Evolutionary conservation across 2,888 invertebrate genomes (phyloP).

Genomic region (Galerucella pusilla): DNA sequence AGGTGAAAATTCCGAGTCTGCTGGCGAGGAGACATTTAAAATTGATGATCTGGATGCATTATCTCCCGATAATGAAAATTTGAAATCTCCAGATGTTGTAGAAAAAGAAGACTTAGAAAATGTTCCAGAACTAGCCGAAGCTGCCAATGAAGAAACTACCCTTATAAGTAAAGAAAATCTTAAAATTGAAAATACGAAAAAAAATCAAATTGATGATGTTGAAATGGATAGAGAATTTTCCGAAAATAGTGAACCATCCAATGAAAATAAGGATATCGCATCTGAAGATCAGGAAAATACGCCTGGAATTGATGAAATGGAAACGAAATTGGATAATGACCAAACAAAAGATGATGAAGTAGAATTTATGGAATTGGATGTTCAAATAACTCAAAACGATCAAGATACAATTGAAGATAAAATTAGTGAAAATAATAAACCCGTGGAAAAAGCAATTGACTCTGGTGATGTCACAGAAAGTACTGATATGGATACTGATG

Average conservation of each 20-base stretch:
- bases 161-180: background rate
- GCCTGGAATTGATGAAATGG: constrained; percentile 27
- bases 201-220: background rate
- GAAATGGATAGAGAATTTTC: background rate
- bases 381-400: constrained; percentile 40
- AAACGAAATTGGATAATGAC: constrained; percentile 14
- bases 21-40: background rate
- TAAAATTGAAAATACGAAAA: background rate
- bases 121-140: background rate
- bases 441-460: constrained; percentile 6
- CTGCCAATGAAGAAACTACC: no score
- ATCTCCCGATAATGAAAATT: constrained; percentile 59
- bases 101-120: background rate
- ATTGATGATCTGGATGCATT: constrained; percentile 7
- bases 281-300: constrained; percentile 37
- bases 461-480: background rate
- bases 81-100: constrained; percentile 48
- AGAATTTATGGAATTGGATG: constrained; percentile 54
- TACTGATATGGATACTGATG: constrained; percentile 18
- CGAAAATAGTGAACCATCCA: background rate
- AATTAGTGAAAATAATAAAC: constrained; percentile 5
- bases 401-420: constrained; percentile 5
- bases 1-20: background rate
- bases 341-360: constrained; percentile 56
- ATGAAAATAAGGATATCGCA: background rate